Percentiles rank a stretch among this genome's conserved stretches.
Evolutionary conservation across 1,140 invertebrate species (phyloP).

Genomic region (Spodoptera litura): DNA sequence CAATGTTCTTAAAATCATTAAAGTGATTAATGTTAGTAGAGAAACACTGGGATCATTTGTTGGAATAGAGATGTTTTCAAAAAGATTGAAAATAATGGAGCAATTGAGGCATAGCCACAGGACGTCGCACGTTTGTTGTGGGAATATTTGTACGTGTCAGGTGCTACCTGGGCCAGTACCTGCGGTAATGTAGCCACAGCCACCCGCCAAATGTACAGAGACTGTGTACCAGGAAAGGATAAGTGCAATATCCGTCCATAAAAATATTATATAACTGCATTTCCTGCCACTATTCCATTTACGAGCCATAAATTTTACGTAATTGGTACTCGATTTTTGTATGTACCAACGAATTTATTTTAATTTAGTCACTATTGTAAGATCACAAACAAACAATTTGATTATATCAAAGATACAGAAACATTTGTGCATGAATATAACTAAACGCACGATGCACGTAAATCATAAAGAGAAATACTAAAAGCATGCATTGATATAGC

Average conservation of each 20-base stretch:
- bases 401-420: not conserved
- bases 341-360: no score
- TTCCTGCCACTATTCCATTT: not conserved
- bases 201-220: constrained; percentile 32
- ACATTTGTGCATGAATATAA: no score
- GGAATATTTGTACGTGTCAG: constrained; percentile 69
- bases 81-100: constrained; percentile 1
- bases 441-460: no score
- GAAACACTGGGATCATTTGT: not conserved
- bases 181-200: constrained; percentile 56
- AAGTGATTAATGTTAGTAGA: not conserved
- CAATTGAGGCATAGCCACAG: constrained; percentile 33
- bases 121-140: constrained; percentile 37
- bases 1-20: constrained; percentile 11
- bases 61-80: not conserved
- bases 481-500: constrained; percentile 8
- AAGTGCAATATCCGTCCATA: not conserved
- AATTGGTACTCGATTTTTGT: no score
- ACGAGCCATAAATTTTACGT: no score
- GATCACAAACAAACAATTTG: not conserved
- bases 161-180: constrained; percentile 71
- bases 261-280: not conserved
- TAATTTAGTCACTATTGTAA: no score
- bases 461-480: not conserved
- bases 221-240: constrained; percentile 12